Base-by-base conservation (phyloP, 2,888 invertebrate genomes). In the Aphodius granarius region DNA sequence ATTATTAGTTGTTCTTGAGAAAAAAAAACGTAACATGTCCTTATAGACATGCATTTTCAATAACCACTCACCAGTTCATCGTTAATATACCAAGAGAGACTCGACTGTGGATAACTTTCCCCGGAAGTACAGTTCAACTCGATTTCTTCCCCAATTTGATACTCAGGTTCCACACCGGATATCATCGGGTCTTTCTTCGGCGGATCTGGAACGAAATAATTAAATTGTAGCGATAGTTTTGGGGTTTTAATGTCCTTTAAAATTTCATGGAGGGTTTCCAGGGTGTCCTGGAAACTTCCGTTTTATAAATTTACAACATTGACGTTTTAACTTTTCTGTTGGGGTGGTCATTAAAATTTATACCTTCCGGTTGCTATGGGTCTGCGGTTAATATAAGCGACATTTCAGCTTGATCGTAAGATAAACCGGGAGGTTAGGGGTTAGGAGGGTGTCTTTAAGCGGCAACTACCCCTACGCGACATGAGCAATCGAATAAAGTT, bases 51-150 rank as follows among this genome's bases (percentile, higher is more conserved):
- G 2, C 43, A 3, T 43, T 9, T 43, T 1, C 43, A 43, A 9
- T 43, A 3, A 3, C 13, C 3, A 0, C 43, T 43, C 23, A 92
- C 92, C 89, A 91, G 89, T 84, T 91, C 89, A 75, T 92, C 92
- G 82, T 93, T 92, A 82, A 92, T 91, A 85, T 91, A 92, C 92
- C 92, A 93, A 83, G 91, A 91, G 21, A 93, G 88, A 78, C 90
- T 88, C 18, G 92, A 92, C 64, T 92, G 91, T 63, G 93, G 93
- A 84, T 90, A 92, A 72, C 92, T 92, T 83, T 91, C 89, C 43
- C 92, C 91, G 43, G 93, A 92, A 21, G 92, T 92, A 85, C 93
- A 93, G 85, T 93, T 92, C 78, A 93, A 86, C 84, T 90, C 91
- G 81, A 92, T 86, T 72, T 89, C 90, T 83, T 92, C 92, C 23